Percentiles rank a stretch among this genome's conserved stretches.
Conservation (phyloP, 1,140 invertebrate genomes). For the Ceratosolen solmsi region DNA sequence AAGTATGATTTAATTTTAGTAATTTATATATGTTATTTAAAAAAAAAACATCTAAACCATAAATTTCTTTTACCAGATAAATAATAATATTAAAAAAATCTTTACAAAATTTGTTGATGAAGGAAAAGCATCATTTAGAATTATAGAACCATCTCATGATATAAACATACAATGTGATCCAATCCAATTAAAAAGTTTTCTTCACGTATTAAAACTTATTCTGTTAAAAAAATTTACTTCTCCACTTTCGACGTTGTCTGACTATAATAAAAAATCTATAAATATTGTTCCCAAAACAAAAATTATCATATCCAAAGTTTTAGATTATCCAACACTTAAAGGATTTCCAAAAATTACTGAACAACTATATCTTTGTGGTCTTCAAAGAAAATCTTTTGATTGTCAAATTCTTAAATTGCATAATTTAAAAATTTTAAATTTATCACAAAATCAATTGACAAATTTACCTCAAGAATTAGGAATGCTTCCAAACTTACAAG, state of each 20-base stretch:
- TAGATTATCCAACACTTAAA: constrained; percentile 79
- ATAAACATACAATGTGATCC: constrained; percentile 79
- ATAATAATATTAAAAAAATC: constrained; percentile 78
- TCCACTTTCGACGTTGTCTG: constrained; percentile 65
- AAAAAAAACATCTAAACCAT: constrained; percentile 15
- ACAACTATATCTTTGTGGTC: constrained; percentile 75
- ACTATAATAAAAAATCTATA: constrained; percentile 72
- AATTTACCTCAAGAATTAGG: constrained; percentile 84
- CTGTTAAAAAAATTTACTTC: constrained; percentile 76
- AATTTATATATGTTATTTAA: neutral
- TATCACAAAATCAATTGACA: constrained; percentile 84
- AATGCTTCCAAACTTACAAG: constrained; percentile 77
- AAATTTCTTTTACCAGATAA: constrained; percentile 68
- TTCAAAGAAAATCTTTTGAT: constrained; percentile 78
- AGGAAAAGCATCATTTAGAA: constrained; percentile 83
- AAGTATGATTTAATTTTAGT: constrained; percentile 58
- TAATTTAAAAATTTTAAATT: constrained; percentile 80
- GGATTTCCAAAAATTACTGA: constrained; percentile 80
- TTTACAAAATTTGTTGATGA: constrained; percentile 81
- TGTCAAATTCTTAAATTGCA: constrained; percentile 79
- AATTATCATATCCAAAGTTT: constrained; percentile 76
- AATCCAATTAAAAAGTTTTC: constrained; percentile 80
- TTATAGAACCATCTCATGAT: constrained; percentile 81
- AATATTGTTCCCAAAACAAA: constrained; percentile 74
- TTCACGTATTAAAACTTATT: constrained; percentile 77